Evolutionary conservation across 2,888 invertebrate species (phyloP).

Genomic region (Eupithecia inturbata): DNA sequence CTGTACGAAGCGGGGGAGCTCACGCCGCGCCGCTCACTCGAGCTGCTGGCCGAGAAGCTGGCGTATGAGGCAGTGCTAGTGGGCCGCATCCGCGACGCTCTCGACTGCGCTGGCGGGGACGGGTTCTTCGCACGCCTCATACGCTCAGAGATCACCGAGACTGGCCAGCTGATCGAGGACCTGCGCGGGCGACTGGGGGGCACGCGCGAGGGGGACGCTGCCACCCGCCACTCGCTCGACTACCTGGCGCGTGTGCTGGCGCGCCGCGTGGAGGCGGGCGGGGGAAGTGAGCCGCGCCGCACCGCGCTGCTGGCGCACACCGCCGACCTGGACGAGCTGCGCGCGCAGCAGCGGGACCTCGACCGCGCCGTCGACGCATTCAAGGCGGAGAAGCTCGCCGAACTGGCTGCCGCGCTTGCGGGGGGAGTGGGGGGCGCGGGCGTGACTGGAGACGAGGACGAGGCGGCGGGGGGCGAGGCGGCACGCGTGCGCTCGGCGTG

Average conservation of each 20-base stretch:
- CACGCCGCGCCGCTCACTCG: conserved; percentile 87
- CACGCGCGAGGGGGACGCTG: conserved; percentile 69
- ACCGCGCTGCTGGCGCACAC: conserved; percentile 73
- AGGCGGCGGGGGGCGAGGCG: conserved; percentile 82
- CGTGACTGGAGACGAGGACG: conserved; percentile 83
- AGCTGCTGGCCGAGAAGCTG: conserved; percentile 90
- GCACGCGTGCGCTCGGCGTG: conserved; percentile 89
- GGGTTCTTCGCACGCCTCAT: conserved; percentile 85
- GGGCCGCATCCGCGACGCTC: conserved; percentile 87
- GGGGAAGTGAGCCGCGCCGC: conserved; percentile 59
- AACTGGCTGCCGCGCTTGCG: conserved; percentile 86
- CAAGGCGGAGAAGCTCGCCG: conserved; percentile 87
- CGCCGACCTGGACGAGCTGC: conserved; percentile 80
- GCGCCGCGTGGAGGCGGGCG: conserved; percentile 85
- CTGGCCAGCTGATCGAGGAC: conserved; percentile 89
- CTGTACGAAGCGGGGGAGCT: conserved; percentile 87
- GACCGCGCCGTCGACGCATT: conserved; percentile 85
- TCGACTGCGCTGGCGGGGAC: conserved; percentile 83
- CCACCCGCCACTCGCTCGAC: conserved; percentile 83
- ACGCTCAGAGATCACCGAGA: conserved; percentile 89
- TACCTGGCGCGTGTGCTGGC: conserved; percentile 90
- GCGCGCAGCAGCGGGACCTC: conserved; percentile 85
- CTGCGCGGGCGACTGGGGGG: conserved; percentile 88
- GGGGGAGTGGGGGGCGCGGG: conserved; percentile 72
- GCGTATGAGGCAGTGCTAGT: conserved; percentile 91